Base-by-base conservation (phyloP, 2,888 invertebrate species). In the Platyscelio sp. region DNA sequence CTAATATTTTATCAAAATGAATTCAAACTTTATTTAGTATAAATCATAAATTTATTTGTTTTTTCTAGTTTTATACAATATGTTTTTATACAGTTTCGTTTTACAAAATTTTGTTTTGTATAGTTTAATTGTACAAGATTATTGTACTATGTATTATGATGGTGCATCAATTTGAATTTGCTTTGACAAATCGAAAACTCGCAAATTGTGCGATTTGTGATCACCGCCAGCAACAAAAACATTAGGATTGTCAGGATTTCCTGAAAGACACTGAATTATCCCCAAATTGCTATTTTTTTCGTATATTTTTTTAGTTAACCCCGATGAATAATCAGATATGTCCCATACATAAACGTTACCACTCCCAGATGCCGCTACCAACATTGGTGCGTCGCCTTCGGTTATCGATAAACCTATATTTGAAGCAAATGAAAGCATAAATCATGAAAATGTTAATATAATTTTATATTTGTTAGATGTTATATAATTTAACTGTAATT, bases 271-370 rank as follows among this genome's bases (percentile, higher is more conserved):
- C 91, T 97, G 96, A 70, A 97, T 94, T 24, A 95, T 95, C 0
- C 97, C 98, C 93, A 98, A 95, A 95, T 6, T 40, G 6, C 91
- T 83, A 86, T 89, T 88, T 81, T 91, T 93, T 88, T 87, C 92
- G 89, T 58, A 89, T 87, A 93, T 88, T 87, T 87, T 67, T 26
- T 87, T 89, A 13, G 54, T 77, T 22, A 83, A 85, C 81, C 89
- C 89, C 75, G 87, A 86, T 68, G 89, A 86, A 13, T 90, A 82
- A 29, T 94, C 90, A 77, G 89, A 63, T n/a, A 91, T 87, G 91
- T 98, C 98, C 98, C 98, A 99, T 0, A 97, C 95, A 94, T 98
- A 98, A 3, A 98, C 92, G n/a, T 95, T 94, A 83, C 97, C 97
- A 92, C 98, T 98, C 1, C 96, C 96, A 6, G 98, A 97, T 1